These are phyloP conservation scores for Vespertilio murinus DNA, from an alignment of 2,797 vertebrate genomes.

Conservation along the genomic window DNA sequence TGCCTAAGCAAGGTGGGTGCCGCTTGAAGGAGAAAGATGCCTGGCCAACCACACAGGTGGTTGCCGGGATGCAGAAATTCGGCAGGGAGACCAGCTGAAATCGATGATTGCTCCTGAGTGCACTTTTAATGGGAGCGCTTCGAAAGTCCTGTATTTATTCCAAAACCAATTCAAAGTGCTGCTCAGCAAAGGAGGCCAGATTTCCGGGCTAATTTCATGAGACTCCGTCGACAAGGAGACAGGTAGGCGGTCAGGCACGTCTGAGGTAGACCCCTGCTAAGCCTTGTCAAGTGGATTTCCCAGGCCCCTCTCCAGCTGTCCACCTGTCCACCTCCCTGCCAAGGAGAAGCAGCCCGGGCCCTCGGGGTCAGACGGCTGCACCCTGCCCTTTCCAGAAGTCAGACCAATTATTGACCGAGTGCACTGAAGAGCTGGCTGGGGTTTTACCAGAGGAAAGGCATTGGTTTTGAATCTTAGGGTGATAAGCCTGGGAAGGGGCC, in stretches of 20 bases:
- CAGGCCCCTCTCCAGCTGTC: neutral
- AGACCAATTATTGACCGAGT: slow-evolving; percentile 36
- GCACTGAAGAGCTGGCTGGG: slow-evolving; percentile 30
- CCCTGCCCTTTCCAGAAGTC: slow-evolving; percentile 24
- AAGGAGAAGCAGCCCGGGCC: neutral
- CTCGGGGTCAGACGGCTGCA: neutral
- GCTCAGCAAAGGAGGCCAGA: neutral
- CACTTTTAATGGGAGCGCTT: neutral
- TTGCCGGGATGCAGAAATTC: neutral
- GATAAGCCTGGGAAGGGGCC: neutral
- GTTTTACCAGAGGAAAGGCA: slow-evolving; percentile 38
- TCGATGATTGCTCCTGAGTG: neutral
- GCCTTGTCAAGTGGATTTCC: neutral
- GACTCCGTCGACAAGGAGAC: neutral
- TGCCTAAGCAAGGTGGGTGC: neutral
- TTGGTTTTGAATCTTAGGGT: slow-evolving; percentile 39
- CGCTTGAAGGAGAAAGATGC: neutral
- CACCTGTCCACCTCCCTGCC: neutral
- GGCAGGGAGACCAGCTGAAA: neutral
- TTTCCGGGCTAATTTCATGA: neutral
- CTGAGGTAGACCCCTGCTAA: neutral
- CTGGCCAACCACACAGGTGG: neutral
- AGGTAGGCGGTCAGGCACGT: neutral
- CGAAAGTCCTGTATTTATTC: neutral
- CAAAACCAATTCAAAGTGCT: neutral